phyloP scores from a whole-genome alignment of 1,140 invertebrate genomes.

The Chelonus insularis region DNA sequence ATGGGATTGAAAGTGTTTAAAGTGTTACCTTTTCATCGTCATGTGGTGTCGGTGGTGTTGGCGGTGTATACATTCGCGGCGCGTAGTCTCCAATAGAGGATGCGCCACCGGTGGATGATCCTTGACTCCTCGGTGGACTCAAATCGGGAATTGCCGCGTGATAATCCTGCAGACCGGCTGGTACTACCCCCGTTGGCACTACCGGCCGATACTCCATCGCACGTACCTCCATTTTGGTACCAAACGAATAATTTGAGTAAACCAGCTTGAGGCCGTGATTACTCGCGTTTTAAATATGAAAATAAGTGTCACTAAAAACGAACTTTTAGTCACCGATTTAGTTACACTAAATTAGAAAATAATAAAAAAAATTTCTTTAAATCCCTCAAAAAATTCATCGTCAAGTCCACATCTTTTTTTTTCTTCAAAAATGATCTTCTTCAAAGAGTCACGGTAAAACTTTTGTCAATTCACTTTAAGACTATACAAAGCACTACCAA shows the following conservation, averaged over 20 bases:
- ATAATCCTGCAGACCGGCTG: conserved; percentile 53
- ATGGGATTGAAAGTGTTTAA: no score
- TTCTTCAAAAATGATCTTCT: no score
- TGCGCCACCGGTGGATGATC: conserved; percentile 56
- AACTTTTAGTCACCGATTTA: background rate
- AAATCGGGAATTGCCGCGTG: conserved; percentile 56
- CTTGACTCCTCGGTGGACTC: conserved; percentile 57
- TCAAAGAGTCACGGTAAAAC: no score
- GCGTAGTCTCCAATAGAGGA: conserved; percentile 57
- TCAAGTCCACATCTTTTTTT: no score
- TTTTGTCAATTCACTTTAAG: no score
- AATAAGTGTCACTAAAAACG: background rate
- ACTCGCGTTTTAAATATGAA: background rate
- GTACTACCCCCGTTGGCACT: conserved; percentile 51
- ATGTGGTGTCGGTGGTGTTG: conserved; percentile 57
- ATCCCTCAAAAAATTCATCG: no score
- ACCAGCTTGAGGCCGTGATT: conserved; percentile 52
- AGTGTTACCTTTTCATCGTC: conserved; percentile 56
- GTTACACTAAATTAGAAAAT: no score
- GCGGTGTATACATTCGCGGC: conserved; percentile 58
- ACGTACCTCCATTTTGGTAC: conserved; percentile 56
- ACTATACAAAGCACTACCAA: no score
- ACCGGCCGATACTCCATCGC: conserved; percentile 58
- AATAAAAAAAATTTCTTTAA: no score
- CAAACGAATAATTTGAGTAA: conserved; percentile 45